phyloP scores from a whole-genome alignment of 1,140 invertebrate species.

The Holcopasites calliopsidis region DNA sequence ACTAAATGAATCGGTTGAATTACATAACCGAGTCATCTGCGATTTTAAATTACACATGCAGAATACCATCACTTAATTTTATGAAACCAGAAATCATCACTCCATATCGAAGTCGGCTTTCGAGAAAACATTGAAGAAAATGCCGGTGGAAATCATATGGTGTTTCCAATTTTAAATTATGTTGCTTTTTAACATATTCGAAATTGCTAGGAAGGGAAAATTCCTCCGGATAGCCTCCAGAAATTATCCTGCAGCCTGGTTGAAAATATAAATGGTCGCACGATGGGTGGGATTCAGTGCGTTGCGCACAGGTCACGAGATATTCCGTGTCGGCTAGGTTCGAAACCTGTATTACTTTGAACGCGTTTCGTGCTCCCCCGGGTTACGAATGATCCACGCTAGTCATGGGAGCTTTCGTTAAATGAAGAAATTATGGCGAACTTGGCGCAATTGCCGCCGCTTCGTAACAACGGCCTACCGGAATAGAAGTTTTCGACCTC shows the following conservation, averaged over 20 bases:
- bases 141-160: too few relatives aligned
- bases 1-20: too few relatives aligned
- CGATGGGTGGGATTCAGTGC: background rate
- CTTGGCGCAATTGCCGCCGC: constrained; percentile 1
- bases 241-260: background rate
- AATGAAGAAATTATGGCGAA: constrained; percentile 29
- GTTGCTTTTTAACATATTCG: too few relatives aligned
- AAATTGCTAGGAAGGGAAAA: background rate
- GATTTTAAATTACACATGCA: too few relatives aligned
- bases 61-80: too few relatives aligned
- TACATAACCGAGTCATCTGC: too few relatives aligned
- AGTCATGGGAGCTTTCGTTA: constrained; percentile 14
- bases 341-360: constrained; percentile 12
- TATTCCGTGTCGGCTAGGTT: constrained; percentile 7
- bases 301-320: constrained; percentile 23
- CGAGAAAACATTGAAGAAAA: too few relatives aligned
- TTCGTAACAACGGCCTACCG: background rate
- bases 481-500: constrained; percentile 20
- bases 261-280: constrained; percentile 5
- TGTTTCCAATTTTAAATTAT: too few relatives aligned
- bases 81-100: too few relatives aligned
- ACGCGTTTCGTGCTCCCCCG: constrained; percentile 8
- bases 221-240: background rate
- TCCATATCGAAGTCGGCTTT: too few relatives aligned
- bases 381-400: constrained; percentile 18